phyloP scores from a whole-genome alignment of 2,888 invertebrate species.

The Chymomyza caudatula region DNA sequence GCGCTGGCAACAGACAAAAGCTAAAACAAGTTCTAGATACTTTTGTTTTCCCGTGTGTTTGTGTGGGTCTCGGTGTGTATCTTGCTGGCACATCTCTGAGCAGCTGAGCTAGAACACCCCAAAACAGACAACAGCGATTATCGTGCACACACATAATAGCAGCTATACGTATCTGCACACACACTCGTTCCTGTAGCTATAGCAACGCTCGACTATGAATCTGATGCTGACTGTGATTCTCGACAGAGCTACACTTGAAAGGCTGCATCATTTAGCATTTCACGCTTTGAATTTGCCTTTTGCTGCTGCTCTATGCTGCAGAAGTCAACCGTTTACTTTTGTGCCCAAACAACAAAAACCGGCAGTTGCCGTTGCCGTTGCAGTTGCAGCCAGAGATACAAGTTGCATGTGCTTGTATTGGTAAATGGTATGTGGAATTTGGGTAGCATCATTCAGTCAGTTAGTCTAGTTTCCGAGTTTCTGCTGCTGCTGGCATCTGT shows the following conservation, averaged over 20 bases:
- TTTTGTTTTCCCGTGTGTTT: conserved; percentile 13
- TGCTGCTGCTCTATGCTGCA: too few species aligned
- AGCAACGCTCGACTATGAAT: too few species aligned
- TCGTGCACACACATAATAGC: not conserved
- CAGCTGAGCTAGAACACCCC: conserved; percentile 64
- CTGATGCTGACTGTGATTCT: not conserved
- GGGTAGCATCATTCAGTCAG: not conserved
- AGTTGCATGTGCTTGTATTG: conserved; percentile 6
- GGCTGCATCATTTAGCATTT: conserved; percentile 38
- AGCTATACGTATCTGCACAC: not conserved
- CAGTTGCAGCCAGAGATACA: conserved; percentile 15
- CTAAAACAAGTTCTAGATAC: conserved; percentile 63
- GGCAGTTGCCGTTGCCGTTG: conserved; percentile 33
- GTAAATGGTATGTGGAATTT: not conserved
- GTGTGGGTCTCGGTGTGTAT: conserved; percentile 27
- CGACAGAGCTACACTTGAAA: conserved; percentile 23
- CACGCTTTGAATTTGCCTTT: not conserved
- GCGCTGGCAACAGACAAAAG: conserved; percentile 5
- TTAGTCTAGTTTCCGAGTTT: conserved; percentile 23
- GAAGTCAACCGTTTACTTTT: not conserved
- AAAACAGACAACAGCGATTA: conserved; percentile 10
- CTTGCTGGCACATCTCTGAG: conserved; percentile 48
- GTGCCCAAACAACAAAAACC: conserved; percentile 20
- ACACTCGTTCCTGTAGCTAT: not conserved
- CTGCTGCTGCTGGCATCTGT: conserved; percentile 43